Conservation (phyloP, 2,797 vertebrate genomes). For the Emydoidea blandingii region DNA sequence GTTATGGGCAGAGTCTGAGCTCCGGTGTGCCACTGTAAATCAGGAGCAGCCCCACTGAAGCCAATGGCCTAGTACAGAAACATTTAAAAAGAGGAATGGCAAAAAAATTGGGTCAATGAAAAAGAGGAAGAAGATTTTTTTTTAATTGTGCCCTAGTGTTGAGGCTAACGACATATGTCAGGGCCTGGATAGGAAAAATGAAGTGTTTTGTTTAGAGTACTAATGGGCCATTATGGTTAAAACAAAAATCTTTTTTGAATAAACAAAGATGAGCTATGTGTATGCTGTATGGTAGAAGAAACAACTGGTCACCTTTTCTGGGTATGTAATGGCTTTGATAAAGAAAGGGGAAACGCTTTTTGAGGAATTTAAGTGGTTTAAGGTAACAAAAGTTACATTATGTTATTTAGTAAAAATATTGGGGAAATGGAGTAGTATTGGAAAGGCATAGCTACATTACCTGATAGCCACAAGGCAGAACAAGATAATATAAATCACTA, state of each 20-base stretch:
- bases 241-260: neutral
- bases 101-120: neutral
- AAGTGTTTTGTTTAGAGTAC: neutral
- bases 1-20: neutral
- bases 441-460: neutral
- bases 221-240: neutral
- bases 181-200: neutral
- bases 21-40: neutral
- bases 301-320: neutral
- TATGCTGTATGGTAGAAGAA: neutral
- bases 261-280: neutral
- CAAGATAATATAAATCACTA: neutral
- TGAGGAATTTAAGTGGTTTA: neutral
- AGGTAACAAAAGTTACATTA: neutral
- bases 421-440: neutral
- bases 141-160: neutral
- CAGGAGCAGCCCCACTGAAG: neutral
- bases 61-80: neutral
- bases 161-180: neutral
- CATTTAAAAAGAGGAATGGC: neutral
- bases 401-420: neutral
- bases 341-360: neutral
- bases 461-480: neutral
- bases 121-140: neutral
- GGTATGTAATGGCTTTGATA: neutral